Evolutionary conservation across 2,113 vertebrate species (phyloP).

Genomic region (Myanophis thanlyinensis): DNA sequence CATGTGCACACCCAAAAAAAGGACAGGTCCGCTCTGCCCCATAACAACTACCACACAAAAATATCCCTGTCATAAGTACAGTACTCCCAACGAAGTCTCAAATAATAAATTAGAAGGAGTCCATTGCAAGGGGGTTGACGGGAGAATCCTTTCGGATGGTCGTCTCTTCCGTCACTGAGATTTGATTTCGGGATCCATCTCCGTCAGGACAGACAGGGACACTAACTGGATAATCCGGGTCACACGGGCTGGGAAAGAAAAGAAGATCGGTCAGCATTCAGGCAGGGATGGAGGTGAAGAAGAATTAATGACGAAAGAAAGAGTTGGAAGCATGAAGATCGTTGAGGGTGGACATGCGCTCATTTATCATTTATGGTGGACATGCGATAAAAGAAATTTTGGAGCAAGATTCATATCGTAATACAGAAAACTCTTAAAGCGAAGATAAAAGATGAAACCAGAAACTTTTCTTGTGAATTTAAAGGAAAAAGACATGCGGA

Average conservation of each 20-base stretch:
- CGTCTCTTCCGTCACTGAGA: constrained; percentile 40
- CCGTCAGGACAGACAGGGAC: constrained; percentile 83
- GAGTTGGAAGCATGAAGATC: too few species aligned
- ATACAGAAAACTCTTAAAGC: too few species aligned
- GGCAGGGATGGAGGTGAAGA: not conserved
- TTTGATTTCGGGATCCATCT: constrained; percentile 76
- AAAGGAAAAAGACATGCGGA: too few species aligned
- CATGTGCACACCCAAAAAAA: too few species aligned
- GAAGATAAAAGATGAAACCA: too few species aligned
- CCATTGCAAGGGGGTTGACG: not conserved
- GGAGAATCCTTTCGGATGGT: not conserved
- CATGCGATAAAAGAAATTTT: too few species aligned
- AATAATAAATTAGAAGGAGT: constrained; percentile 32
- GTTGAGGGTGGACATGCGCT: too few species aligned
- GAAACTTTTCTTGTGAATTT: too few species aligned
- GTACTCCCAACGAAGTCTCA: not conserved
- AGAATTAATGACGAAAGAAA: not conserved
- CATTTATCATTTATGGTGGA: too few species aligned
- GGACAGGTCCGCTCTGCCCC: too few species aligned
- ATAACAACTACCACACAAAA: not conserved
- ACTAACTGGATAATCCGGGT: constrained; percentile 79
- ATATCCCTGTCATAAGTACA: not conserved
- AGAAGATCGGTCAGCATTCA: not conserved
- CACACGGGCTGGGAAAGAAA: constrained; percentile 40
- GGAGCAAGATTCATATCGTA: too few species aligned